Base-by-base conservation (phyloP, 2,888 invertebrate species). In the Scelioninae gen. 2 region DNA sequence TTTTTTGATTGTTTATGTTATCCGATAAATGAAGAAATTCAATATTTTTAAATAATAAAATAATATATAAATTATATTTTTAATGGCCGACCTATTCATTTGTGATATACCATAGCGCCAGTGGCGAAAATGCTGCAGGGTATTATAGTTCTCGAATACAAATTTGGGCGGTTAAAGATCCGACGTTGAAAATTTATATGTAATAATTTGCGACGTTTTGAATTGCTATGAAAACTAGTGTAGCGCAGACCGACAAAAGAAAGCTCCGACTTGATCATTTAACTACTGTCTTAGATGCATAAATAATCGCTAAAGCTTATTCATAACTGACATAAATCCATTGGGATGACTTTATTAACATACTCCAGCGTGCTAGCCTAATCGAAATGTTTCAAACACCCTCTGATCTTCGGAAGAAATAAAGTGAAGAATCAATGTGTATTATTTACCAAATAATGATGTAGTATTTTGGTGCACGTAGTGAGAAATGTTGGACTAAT, bases 141-240 rank as follows among this genome's bases (percentile, higher is more conserved):
- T 46, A 28, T 70, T 68, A 57, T 22, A 69, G 71, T 74, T 82
- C 81, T 81, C 80, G 74, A 79, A 69, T 63, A 52, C 61, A 81
- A 83, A 83, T 83, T 81, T 76, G 72, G 80, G 81, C 68, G 78
- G 80, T 82, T 79, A 80, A 76, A 60, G 73, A 19, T 10, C 19
- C 28, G 52, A 13, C 61, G 10, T 19, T 33, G 53, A 39, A 25
- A 55, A 61, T 69, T 69, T 63, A 57, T 63, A 70, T 57, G 19
- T 50, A 45, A 61, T 57, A 70, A 70, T 70, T 63, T 70, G 70
- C 55, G 9, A 64, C 39, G 50, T 19, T 16, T 48, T 7, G 41
- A 61, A 46, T 53, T 19, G 43, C 50, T 13, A 18, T 25, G 45
- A 35, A 68, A 53, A 53, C 43, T 60, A 43, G 60, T 19, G 18